A percentile compares a stretch with the other conserved stretches of the same genome.
phyloP scores from a whole-genome alignment of 2,888 invertebrate species.

The Polyommatus iphigenia region DNA sequence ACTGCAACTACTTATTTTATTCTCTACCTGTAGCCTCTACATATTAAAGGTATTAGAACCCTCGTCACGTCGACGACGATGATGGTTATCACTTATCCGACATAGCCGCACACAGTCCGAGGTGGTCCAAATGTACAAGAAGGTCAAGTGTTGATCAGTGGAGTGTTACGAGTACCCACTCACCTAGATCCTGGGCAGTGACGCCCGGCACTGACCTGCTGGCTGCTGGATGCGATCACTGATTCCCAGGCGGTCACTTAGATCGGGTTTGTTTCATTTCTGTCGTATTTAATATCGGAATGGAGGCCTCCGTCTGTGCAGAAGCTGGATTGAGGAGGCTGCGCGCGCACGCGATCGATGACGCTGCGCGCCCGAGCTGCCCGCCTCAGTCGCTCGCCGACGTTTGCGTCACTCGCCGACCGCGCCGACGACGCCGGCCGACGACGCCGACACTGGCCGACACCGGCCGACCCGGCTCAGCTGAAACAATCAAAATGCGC shows the following conservation, averaged over 20 bases:
- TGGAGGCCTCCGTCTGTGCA: constrained; percentile 59
- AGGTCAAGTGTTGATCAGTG: constrained; percentile 14
- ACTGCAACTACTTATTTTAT: background rate
- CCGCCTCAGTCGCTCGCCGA: constrained; percentile 61
- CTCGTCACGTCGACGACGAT: background rate
- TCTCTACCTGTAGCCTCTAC: background rate
- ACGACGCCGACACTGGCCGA: constrained; percentile 42
- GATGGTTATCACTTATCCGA: background rate
- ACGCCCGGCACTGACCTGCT: background rate
- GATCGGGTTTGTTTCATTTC: constrained; percentile 73
- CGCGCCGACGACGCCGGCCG: constrained; percentile 62
- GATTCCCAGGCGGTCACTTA: constrained; percentile 58
- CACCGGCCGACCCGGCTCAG: background rate
- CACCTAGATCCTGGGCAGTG: background rate
- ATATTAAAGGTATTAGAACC: background rate
- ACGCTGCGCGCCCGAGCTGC: constrained; percentile 68
- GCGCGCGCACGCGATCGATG: constrained; percentile 78
- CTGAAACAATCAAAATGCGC: constrained; percentile 1
- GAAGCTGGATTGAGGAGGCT: constrained; percentile 64
- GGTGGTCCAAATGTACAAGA: constrained; percentile 7
- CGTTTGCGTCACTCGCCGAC: constrained; percentile 77
- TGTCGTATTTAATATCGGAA: constrained; percentile 67
- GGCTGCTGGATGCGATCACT: constrained; percentile 36
- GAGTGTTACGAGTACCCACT: background rate
- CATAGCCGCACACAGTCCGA: background rate